Conservation (phyloP, 2,113 vertebrate species). For the Hiodon tergisus region DNA sequence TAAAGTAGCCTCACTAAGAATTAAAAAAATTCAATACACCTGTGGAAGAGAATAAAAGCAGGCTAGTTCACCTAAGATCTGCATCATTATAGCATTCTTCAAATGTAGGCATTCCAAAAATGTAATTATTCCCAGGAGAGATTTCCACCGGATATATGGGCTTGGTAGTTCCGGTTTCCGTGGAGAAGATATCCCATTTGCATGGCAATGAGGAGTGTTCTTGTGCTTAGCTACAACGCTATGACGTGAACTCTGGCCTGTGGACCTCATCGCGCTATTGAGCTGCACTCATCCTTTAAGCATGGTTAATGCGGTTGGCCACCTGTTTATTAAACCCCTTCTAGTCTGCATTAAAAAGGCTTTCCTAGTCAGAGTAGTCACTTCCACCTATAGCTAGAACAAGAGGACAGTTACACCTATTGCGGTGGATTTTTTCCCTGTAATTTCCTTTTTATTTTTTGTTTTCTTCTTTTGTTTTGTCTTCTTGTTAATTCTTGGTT, state of each 20-base stretch:
- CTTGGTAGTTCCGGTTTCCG: not conserved
- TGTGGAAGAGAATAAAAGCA: too few species aligned
- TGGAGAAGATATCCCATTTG: not conserved
- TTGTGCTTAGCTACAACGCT: conserved; percentile 17
- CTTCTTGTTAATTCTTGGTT: not conserved
- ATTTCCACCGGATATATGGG: not conserved
- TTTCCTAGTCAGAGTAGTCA: not conserved
- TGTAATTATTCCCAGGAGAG: too few species aligned
- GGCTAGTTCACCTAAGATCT: too few species aligned
- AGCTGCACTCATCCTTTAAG: conserved; percentile 50
- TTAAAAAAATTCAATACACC: too few species aligned
- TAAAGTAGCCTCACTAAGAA: too few species aligned
- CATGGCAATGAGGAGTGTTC: conserved; percentile 5
- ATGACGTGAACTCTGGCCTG: conserved; percentile 37
- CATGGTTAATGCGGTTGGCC: conserved; percentile 49
- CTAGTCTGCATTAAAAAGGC: conserved; percentile 10
- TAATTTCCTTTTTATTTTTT: not conserved
- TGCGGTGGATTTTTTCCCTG: not conserved
- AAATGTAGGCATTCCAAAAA: too few species aligned
- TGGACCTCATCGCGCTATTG: conserved; percentile 8
- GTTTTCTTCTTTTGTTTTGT: not conserved
- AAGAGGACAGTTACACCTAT: not conserved
- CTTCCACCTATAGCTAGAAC: too few species aligned
- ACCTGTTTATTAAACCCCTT: conserved; percentile 41
- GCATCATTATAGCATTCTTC: too few species aligned